Conservation (phyloP, 1,140 invertebrate species). For the Helicoverpa zea region DNA sequence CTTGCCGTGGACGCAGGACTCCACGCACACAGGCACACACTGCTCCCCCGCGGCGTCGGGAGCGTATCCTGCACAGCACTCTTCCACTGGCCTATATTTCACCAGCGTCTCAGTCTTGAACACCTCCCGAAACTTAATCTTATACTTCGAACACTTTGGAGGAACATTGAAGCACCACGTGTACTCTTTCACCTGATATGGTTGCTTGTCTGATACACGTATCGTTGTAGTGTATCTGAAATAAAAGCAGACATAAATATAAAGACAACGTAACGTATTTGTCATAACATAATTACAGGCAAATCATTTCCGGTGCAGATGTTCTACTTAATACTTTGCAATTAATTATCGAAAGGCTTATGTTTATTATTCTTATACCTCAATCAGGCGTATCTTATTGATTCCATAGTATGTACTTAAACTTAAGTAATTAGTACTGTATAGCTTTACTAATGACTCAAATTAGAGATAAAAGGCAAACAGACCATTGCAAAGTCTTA, state of each 20-base stretch:
- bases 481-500: constrained; percentile 21
- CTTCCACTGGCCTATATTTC: constrained; percentile 92
- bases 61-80: constrained; percentile 93
- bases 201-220: constrained; percentile 91
- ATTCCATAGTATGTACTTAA: not conserved
- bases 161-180: constrained; percentile 95
- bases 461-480: not conserved
- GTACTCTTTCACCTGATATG: constrained; percentile 93
- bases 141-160: constrained; percentile 95
- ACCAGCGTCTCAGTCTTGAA: constrained; percentile 91
- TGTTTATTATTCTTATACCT: not conserved
- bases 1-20: constrained; percentile 93
- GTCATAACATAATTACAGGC: constrained; percentile 34
- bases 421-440: not conserved
- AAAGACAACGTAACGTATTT: not conserved
- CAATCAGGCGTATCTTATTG: too few species aligned
- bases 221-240: constrained; percentile 91
- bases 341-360: not conserved
- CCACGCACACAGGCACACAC: constrained; percentile 93
- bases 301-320: constrained; percentile 18
- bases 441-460: not conserved
- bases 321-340: not conserved
- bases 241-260: constrained; percentile 30
- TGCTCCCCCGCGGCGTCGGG: constrained; percentile 87
- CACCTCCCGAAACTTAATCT: constrained; percentile 91